Evolutionary conservation across 2,888 invertebrate species (phyloP).

Genomic region (Temnothorax rugatulus): DNA sequence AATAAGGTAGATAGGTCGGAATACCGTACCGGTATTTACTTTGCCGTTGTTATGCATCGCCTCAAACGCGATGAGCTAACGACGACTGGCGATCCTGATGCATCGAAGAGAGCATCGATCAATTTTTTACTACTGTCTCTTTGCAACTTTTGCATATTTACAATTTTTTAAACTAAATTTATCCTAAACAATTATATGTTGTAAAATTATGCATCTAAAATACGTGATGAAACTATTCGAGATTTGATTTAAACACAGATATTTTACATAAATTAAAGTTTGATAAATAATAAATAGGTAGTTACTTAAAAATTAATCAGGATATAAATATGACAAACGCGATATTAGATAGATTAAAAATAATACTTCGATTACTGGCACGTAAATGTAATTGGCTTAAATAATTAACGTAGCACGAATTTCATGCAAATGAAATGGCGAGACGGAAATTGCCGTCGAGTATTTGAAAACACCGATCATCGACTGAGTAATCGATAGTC

Average conservation of each 20-base stretch:
- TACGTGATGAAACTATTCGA: not conserved
- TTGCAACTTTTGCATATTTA: not conserved
- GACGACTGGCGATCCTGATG: not conserved
- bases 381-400: not conserved
- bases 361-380: constrained; percentile 12
- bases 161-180: too few species aligned
- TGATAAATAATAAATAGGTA: not conserved
- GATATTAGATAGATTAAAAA: constrained; percentile 6
- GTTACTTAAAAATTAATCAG: not conserved
- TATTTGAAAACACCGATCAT: constrained; percentile 39
- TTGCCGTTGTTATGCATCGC: constrained; percentile 25
- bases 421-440: constrained; percentile 21
- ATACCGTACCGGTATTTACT: constrained; percentile 43
- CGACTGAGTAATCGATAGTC: constrained; percentile 39
- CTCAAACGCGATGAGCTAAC: constrained; percentile 18
- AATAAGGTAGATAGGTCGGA: constrained; percentile 29
- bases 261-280: not conserved
- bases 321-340: not conserved
- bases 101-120: not conserved
- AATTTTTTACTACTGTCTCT: not conserved
- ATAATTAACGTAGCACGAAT: constrained; percentile 1
- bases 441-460: not conserved
- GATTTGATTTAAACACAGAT: not conserved
- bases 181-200: too few species aligned
- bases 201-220: not conserved